Base-by-base conservation (phyloP, 2,113 vertebrate species). In the Lepus timidus region DNA sequence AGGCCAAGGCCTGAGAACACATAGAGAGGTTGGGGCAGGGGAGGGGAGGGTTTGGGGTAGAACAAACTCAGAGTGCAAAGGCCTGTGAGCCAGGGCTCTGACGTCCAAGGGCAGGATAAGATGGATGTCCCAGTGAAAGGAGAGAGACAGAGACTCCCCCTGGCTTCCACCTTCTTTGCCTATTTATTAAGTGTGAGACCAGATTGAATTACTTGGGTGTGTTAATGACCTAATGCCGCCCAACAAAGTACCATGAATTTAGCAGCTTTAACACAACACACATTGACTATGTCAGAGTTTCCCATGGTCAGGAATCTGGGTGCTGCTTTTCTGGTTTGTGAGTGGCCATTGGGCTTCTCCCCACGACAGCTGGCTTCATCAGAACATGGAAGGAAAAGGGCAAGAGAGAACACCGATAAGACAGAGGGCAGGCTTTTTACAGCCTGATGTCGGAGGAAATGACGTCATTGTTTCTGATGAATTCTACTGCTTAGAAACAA, bases 281-380 rank as follows among this genome's bases (percentile, higher is more conserved):
- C 44, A 2, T 10, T 13, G n/a, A 5, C 2, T 4, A 27, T 12
- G 79, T 31, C 61, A 3, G 13, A 0, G 11, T n/a, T 22, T 81
- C 86, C 27, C 2, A 0, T 7, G 1, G 27, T 67, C 23, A 36
- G 87, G 23, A 31, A 12, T 31, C 62, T 3, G 61, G 14, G 33
- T 16, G 0, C n/a, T 6, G 2, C 33, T 36, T 23, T 13, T 22
- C 14, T 5, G 44, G 44, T 44, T 44, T 44, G 44, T 44, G 44
- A 44, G 11, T 13, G 36, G 22, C 29, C 22, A 20, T 12, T 2
- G 49, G 65, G 16, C 55, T 33, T 36, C 55, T 73, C 29, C 16
- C 1, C 25, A 4, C 1, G 9, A 12, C 64, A 62, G 11, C 19
- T 16, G 62, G 31, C 27, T 52, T 44, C 44, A 14, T 10, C n/a